Evolutionary conservation across 2,888 invertebrate genomes (phyloP), one percentile per base, ranked within the genome.

Genomic region (Galerucella pusilla): DNA sequence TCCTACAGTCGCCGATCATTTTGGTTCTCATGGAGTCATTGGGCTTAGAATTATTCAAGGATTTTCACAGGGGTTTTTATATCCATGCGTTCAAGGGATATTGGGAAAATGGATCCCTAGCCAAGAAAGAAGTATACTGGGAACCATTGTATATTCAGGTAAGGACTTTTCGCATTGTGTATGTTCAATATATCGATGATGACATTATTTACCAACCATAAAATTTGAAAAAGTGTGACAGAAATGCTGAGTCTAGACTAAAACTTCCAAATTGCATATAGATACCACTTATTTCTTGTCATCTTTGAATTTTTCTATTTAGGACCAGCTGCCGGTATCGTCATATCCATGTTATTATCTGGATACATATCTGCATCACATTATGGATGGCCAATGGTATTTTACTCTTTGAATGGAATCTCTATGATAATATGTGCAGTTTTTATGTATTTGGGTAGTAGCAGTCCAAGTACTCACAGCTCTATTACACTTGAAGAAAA

Each of bases 361-460:
- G 96, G 96, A 0, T 87, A 92, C 2, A 88, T 96, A 61, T 90
- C 94, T 0, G 92, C 91, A 0, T 91, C 92, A 0, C 81, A 88
- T 0, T 89, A 91, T 83, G 95, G 95, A 0, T 95, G 95, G 95
- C 92, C 93, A 0, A 91, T 93, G 35, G 92, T 93, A 73, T 95
- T 95, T 86, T 96, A 95, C 84, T 86, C 91, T 2, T 93, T 93
- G 80, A 94, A 94, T 0, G 88, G 88, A 6, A 84, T 91, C 0
- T 92, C 92, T 0, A 83, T 91, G 0, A 16, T 90, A 0, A 94
- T 93, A 93, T 85, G 90, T 0, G 74, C 91, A 0, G 77, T 86
- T 0, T 94, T 92, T 88, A 87, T 90, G 4, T 86, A 92, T 75
- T 87, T 93, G 16, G 95, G 94, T 0, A 89, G 92, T 14, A 92